Conservation (phyloP, 2,797 vertebrate genomes). For the Phoebastria nigripes region DNA sequence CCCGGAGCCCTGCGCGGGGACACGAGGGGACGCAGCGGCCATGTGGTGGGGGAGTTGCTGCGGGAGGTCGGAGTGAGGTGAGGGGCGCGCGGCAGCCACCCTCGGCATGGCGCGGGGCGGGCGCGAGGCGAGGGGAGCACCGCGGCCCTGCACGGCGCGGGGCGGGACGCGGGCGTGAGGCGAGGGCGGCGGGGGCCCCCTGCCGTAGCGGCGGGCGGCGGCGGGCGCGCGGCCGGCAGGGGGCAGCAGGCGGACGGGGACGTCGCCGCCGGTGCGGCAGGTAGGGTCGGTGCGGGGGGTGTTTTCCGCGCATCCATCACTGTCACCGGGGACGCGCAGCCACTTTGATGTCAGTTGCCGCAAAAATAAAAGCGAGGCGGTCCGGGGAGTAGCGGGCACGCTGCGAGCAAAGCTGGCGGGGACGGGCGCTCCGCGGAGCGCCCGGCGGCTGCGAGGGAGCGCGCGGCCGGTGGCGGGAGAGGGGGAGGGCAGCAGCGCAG, state of each 20-base stretch:
- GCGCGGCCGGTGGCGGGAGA: not conserved
- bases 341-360: constrained; percentile 75
- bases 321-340: constrained; percentile 72
- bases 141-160: not conserved
- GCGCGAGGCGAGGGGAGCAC: too few species aligned
- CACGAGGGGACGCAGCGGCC: too few species aligned
- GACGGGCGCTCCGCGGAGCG: not conserved
- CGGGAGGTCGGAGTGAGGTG: not conserved
- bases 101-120: not conserved
- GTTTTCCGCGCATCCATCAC: constrained; percentile 77
- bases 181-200: not conserved
- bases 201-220: not conserved
- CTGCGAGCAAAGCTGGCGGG: constrained; percentile 53
- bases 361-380: constrained; percentile 66
- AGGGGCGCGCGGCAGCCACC: not conserved
- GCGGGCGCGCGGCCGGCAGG: constrained; percentile 42
- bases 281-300: not conserved
- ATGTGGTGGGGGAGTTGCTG: not conserved
- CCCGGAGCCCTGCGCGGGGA: not conserved
- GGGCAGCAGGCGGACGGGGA: constrained; percentile 61
- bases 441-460: not conserved
- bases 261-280: not conserved
- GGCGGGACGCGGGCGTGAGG: not conserved
- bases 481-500: not conserved
- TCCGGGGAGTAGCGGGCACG: constrained; percentile 65